Evolutionary conservation across 2,113 vertebrate genomes (phyloP), one percentile per base, ranked within the genome.

Genomic region (Petrocephalus zakoni): DNA sequence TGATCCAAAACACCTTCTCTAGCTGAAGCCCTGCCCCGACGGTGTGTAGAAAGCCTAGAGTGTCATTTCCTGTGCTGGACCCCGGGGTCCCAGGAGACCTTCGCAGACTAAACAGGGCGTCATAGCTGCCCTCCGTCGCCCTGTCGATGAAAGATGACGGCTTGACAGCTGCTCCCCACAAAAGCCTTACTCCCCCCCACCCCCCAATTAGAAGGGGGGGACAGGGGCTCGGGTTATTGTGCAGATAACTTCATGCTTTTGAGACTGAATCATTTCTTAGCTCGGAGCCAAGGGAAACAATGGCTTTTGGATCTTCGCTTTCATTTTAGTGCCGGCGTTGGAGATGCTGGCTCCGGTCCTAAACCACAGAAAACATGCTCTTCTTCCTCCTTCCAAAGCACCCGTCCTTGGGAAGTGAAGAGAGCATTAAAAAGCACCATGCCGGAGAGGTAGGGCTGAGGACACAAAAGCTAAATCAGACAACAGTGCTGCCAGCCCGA

Each of bases 101-200:
- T 25, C 0, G 82, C 46, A 84, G 82, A 84, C 82, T 84, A 84
- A 84, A 84, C 82, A 25, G 25, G 22, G n/a, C 46, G 47, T 46
- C 46, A 49, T 51, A 17, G 82, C 47, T 11, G 49, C 82, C 49
- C 49, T 85, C 52, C 25, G 46, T 85, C 13, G n/a, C 21, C 22
- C 2, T 85, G 82, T 52, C n/a, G 46, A 29, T 85, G 82, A 85
- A 51, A 85, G 82, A 85, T 85, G 72, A 37, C 72, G 52, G 47
- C 47, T 51, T 85, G 82, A 85, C 82, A 51, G n/a, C 82, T 49
- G 82, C 82, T 84, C 49, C 82, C 47, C 47, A 84, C 82, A 84
- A 84, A 84, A 84, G 25, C 47, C 10, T n/a, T 29, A 17, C 46
- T 52, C 49, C 11, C 49, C 46, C n/a, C 46, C 9, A n/a, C n/a